These are phyloP conservation scores for Epirrita christyi DNA, from an alignment of 2,888 invertebrate species.

Conservation along the genomic window DNA sequence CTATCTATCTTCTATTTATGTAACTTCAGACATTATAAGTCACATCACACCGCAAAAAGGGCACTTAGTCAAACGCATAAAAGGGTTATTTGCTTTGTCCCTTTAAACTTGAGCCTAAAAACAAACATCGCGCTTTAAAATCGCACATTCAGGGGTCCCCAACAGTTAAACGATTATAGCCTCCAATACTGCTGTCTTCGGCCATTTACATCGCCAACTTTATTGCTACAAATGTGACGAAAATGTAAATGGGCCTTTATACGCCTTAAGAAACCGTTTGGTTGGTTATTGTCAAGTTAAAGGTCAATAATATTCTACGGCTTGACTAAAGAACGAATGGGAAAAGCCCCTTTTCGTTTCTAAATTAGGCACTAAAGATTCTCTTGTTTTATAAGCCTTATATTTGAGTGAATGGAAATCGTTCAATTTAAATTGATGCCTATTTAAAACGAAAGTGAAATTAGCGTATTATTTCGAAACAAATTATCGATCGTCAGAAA, in stretches of 20 bases:
- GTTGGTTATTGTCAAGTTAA: conserved; percentile 53
- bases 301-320: conserved; percentile 49
- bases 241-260: conserved; percentile 65
- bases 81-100: conserved; percentile 17
- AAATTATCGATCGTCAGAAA: background rate
- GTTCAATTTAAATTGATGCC: conserved; percentile 23
- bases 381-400: conserved; percentile 28
- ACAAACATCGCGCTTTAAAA: conserved; percentile 53
- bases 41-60: conserved; percentile 9
- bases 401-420: conserved; percentile 24
- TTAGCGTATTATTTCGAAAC: conserved; percentile 5
- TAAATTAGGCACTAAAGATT: conserved; percentile 33
- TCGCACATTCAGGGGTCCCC: conserved; percentile 54
- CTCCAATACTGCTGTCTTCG: conserved; percentile 61
- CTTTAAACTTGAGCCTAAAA: conserved; percentile 28
- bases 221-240: conserved; percentile 71
- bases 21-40: no score
- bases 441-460: conserved; percentile 17
- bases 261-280: conserved; percentile 52
- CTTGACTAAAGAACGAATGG: conserved; percentile 18
- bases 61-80: conserved; percentile 17
- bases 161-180: conserved; percentile 67
- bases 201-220: conserved; percentile 66
- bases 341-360: conserved; percentile 22
- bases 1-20: no score